A percentile compares a stretch with the other conserved stretches of the same genome.
These are phyloP conservation scores for Gymnarchus niloticus DNA, from an alignment of 2,113 vertebrate species.

Conservation along the genomic window DNA sequence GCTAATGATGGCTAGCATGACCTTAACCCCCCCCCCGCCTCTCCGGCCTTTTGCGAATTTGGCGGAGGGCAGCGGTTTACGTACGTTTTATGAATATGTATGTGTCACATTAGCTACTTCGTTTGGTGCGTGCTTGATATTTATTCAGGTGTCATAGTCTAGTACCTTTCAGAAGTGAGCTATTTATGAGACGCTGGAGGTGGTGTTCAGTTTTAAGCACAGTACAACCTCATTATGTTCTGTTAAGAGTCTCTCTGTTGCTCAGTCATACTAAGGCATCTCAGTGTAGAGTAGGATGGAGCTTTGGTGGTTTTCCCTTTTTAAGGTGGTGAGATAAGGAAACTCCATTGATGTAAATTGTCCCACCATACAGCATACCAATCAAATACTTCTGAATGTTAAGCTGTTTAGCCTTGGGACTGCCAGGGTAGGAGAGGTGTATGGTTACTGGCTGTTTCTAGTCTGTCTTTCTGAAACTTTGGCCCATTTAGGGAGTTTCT, in stretches of 20 bases:
- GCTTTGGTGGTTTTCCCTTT: background rate
- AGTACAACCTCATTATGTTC: too few species aligned
- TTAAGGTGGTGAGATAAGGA: background rate
- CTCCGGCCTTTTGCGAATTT: background rate
- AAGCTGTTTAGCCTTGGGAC: too few species aligned
- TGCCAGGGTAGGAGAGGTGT: too few species aligned
- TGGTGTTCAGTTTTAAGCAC: background rate
- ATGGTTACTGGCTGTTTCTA: background rate
- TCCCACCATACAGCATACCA: background rate
- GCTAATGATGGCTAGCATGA: background rate
- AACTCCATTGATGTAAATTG: background rate
- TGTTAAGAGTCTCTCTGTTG: too few species aligned
- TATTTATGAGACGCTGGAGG: background rate
- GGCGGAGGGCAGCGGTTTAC: background rate
- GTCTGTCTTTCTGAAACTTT: background rate
- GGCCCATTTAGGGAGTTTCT: constrained; percentile 13
- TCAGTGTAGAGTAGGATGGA: too few species aligned
- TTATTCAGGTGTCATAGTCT: background rate
- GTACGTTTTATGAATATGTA: background rate
- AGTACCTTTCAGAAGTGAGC: background rate
- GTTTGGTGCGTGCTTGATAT: background rate
- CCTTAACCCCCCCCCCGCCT: background rate
- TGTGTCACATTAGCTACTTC: background rate
- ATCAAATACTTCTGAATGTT: too few species aligned
- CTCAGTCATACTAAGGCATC: too few species aligned